Conservation (phyloP, 1,140 invertebrate genomes). For the Zaprionus tsacasi region DNA sequence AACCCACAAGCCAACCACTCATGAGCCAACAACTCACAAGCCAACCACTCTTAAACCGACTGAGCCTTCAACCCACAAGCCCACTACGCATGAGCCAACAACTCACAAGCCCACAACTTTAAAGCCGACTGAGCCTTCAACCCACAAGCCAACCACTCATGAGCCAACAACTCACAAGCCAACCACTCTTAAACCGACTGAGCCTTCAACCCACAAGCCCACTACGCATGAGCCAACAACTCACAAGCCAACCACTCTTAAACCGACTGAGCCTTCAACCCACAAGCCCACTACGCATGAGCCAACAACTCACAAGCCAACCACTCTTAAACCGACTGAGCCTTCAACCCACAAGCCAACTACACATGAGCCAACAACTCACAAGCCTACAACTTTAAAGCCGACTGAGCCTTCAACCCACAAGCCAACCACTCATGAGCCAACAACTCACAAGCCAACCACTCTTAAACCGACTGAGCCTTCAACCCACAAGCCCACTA, state of each 20-base stretch:
- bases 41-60: too few relatives aligned
- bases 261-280: neutral
- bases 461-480: neutral
- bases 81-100: too few relatives aligned
- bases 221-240: neutral
- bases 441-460: neutral
- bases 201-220: neutral
- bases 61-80: too few relatives aligned
- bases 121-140: neutral
- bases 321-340: neutral
- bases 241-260: neutral
- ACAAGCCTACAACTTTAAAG: neutral
- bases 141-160: neutral
- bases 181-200: too few relatives aligned
- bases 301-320: neutral
- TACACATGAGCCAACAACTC: neutral
- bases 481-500: too few relatives aligned
- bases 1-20: too few relatives aligned
- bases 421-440: neutral
- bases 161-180: slow-evolving; percentile 1
- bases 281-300: neutral
- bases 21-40: too few relatives aligned
- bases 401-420: neutral
- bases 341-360: neutral
- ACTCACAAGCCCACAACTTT: neutral